Percentiles rank a stretch among this genome's conserved stretches.
phyloP scores from a whole-genome alignment of 2,113 vertebrate species.

The Phasianus colchicus region DNA sequence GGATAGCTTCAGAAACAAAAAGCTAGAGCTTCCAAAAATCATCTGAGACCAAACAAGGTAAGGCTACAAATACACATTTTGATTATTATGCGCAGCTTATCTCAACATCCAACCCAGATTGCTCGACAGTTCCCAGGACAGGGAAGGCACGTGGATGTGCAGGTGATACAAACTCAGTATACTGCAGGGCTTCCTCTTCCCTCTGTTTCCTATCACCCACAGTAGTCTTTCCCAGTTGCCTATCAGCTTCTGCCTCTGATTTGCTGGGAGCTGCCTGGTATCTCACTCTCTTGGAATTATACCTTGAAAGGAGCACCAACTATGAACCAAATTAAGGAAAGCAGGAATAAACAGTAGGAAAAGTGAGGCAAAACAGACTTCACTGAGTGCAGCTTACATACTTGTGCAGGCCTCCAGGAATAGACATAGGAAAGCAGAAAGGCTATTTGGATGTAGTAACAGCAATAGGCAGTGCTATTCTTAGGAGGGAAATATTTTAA shows the following conservation, averaged over 20 bases:
- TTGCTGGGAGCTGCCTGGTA: neutral
- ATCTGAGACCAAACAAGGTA: neutral
- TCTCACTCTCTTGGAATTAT: neutral
- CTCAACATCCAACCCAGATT: neutral
- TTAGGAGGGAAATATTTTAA: slow-evolving; percentile 51
- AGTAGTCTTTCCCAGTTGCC: neutral
- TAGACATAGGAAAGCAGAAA: neutral
- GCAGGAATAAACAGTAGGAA: neutral
- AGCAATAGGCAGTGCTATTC: slow-evolving; percentile 46
- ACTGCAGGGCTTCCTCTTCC: neutral
- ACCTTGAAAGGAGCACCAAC: neutral
- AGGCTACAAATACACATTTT: neutral
- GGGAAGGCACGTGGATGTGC: accelerated
- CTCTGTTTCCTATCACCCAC: neutral
- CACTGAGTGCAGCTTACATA: neutral
- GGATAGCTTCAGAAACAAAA: neutral
- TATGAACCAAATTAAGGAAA: neutral
- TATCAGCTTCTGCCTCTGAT: neutral
- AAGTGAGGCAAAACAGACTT: neutral
- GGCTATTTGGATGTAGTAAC: slow-evolving; percentile 30
- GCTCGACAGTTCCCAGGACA: neutral
- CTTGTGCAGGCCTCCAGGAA: neutral
- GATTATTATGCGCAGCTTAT: neutral
- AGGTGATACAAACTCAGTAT: neutral
- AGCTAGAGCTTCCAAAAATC: neutral